Conservation (phyloP, 1,140 invertebrate species). For the Brachionus plicatilis region DNA sequence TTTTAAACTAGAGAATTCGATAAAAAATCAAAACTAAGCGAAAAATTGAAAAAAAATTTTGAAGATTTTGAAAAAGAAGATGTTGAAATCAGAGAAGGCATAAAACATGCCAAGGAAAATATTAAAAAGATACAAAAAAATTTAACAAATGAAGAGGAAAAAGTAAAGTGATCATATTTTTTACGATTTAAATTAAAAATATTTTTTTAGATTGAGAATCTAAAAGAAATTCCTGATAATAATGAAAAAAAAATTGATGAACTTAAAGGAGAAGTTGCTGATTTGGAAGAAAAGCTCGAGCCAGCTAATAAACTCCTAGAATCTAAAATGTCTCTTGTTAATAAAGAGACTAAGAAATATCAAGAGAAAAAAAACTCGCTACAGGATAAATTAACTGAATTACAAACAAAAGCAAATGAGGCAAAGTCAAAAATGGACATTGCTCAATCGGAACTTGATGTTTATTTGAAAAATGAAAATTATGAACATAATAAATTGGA, state of each 20-base stretch:
- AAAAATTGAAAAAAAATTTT: conserved; percentile 53
- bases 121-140: conserved; percentile 52
- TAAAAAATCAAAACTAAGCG: conserved; percentile 48
- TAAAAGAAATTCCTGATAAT: conserved; percentile 64
- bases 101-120: conserved; percentile 55
- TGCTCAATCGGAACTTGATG: conserved; percentile 72
- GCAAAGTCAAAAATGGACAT: conserved; percentile 68
- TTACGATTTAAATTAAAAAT: neutral
- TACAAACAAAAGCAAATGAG: conserved; percentile 68
- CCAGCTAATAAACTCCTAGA: conserved; percentile 20
- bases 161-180: neutral
- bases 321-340: conserved; percentile 42
- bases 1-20: conserved; percentile 47
- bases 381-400: conserved; percentile 61
- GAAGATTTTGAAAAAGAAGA: conserved; percentile 55
- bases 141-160: conserved; percentile 50
- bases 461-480: conserved; percentile 70
- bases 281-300: conserved; percentile 17
- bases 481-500: conserved; percentile 70
- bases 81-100: conserved; percentile 52
- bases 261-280: conserved; percentile 49
- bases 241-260: conserved; percentile 68
- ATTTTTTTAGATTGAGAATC: conserved; percentile 53
- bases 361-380: conserved; percentile 54
- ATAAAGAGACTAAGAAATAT: conserved; percentile 45